These are phyloP conservation scores for Benitochromis conjunctus DNA, from an alignment of 2,113 vertebrate genomes.

Conservation along the genomic window DNA sequence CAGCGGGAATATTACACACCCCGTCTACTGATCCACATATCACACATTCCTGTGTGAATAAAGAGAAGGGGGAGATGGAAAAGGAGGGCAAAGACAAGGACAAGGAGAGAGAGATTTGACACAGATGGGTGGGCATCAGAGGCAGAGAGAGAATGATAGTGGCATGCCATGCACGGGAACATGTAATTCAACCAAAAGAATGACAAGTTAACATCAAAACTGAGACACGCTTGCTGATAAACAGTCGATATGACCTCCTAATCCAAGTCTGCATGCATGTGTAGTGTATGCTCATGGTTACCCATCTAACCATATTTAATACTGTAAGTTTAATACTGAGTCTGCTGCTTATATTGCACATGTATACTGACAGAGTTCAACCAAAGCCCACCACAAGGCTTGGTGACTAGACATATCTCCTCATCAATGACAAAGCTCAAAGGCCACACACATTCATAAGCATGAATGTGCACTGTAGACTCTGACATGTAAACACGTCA, in stretches of 20 bases:
- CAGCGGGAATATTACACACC: conserved; percentile 53
- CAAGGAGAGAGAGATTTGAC: conserved; percentile 20
- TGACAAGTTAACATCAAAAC: conserved; percentile 21
- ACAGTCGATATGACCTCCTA: neutral
- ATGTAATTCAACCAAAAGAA: conserved; percentile 2
- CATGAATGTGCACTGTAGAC: neutral
- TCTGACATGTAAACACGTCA: fast-evolving
- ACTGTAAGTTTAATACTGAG: neutral
- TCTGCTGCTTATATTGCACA: neutral
- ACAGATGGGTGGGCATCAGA: conserved; percentile 22
- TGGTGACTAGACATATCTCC: neutral
- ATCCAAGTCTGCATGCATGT: neutral
- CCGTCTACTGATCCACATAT: conserved; percentile 68
- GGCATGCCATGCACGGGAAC: neutral
- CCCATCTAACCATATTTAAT: neutral
- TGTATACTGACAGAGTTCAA: conserved; percentile 22
- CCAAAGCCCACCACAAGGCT: neutral
- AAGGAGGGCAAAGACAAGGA: conserved; percentile 24
- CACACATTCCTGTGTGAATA: conserved; percentile 66
- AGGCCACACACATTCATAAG: neutral
- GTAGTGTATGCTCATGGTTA: neutral
- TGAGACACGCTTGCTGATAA: neutral
- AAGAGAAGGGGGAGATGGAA: neutral
- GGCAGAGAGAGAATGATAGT: conserved; percentile 1
- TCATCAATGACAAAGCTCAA: neutral